Base-by-base conservation (phyloP, 1,140 invertebrate species). In the Bathynomus jamesi region DNA sequence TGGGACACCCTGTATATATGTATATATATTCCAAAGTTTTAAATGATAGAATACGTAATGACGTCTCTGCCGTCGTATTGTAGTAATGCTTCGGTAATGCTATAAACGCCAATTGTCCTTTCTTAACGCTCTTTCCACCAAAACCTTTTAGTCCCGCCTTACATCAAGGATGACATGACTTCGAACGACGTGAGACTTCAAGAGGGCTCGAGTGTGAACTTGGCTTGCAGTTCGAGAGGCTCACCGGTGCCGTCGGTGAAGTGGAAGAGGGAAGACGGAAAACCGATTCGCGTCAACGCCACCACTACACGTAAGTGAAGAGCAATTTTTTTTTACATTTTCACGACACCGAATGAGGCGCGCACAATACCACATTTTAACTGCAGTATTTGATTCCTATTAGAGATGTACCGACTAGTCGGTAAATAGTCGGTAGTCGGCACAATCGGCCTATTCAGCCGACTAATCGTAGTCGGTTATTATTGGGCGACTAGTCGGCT, bases 271-370 rank as follows among this genome's bases (percentile, higher is more conserved):
- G 78, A 79, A 61, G 78, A 79, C 67, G 87, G 89, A 8, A 87
- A 89, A 73, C 78, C 83, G 60, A 89, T 92, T 81, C 83, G 85
- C 13, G 80, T 90, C 66, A 76, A 76, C 64, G 40, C 32, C 67
- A 70, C 74, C 30, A 64, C 40, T 25, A 27, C 68, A 25, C 28
- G 74, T 75, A 66, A 61, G 46, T 67, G 24, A 13, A n/a, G n/a
- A n/a, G n/a, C n/a, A n/a, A n/a, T n/a, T n/a, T n/a, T n/a, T n/a
- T n/a, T n/a, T 29, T 29, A 65, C 63, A 40, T 53, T 27, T 46
- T 67, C 65, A 32, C 65, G 8, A 21, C 31, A 31, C 28, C 31
- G 32, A 40, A 21, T 67, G 28, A n/a, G 65, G 27, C n/a, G 2
- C 30, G 25, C 4, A 27, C 63, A 10, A 3, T 25, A 3, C 4